These are phyloP conservation scores for Phytoseiulus persimilis DNA, from an alignment of 2,888 invertebrate genomes.

Conservation along the genomic window DNA sequence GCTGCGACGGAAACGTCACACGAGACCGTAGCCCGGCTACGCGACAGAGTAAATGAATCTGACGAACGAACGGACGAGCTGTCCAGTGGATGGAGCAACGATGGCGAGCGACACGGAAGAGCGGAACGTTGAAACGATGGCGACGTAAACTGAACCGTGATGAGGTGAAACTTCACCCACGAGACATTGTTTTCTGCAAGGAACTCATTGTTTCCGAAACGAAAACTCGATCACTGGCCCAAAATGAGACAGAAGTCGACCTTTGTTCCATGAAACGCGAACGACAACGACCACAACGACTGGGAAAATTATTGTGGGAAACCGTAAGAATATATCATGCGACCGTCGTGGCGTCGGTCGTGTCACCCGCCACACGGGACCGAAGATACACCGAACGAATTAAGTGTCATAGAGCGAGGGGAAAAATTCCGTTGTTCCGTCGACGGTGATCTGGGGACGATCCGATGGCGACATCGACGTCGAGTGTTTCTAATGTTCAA, in stretches of 20 bases:
- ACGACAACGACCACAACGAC: neutral
- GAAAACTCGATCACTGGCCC: neutral
- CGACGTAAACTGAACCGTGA: neutral
- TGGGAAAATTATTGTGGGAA: neutral
- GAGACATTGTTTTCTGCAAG: neutral
- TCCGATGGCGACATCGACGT: neutral
- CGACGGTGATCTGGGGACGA: neutral
- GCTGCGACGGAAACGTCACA: neutral
- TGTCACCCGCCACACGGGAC: neutral
- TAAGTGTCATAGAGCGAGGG: neutral
- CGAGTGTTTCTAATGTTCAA: neutral
- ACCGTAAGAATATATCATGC: neutral
- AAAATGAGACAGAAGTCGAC: neutral
- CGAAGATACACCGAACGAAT: neutral
- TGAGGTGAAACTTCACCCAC: neutral
- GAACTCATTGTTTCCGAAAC: neutral
- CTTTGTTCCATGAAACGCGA: neutral
- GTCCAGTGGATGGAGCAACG: neutral
- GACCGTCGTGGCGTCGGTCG: neutral
- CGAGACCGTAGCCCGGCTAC: neutral
- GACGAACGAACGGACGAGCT: neutral
- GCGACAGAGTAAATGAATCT: neutral
- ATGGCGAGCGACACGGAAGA: neutral
- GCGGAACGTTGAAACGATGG: neutral
- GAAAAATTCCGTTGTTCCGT: neutral